A percentile compares a stretch with the other conserved stretches of the same genome.
Evolutionary conservation across 1,140 invertebrate genomes (phyloP).

Genomic region (Batillaria attramentaria): DNA sequence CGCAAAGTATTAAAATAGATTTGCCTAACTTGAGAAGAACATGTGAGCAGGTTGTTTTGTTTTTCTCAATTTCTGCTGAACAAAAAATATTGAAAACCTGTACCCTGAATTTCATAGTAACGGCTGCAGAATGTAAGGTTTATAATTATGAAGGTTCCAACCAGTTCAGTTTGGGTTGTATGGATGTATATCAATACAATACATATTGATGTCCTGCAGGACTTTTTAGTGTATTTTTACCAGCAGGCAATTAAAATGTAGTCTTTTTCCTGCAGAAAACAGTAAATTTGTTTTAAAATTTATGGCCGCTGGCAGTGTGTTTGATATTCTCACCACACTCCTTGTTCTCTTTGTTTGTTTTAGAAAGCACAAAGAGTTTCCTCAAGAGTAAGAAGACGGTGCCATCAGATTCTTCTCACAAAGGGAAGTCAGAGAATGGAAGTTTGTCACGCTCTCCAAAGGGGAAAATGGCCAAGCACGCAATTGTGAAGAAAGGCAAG

Average conservation of each 20-base stretch:
- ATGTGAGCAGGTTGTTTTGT: too few species aligned
- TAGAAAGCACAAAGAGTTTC: constrained; percentile 47
- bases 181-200: too few species aligned
- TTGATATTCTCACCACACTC: neutral
- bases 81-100: too few species aligned
- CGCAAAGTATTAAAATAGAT: too few species aligned
- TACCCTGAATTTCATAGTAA: too few species aligned
- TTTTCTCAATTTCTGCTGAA: too few species aligned
- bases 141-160: too few species aligned
- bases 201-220: too few species aligned
- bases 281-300: neutral
- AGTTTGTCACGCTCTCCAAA: constrained; percentile 26
- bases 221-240: neutral
- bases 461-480: constrained; percentile 16
- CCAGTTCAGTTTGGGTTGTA: too few species aligned
- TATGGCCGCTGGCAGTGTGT: neutral
- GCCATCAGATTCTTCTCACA: constrained; percentile 38
- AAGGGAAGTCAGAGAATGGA: constrained; percentile 33
- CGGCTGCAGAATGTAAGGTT: too few species aligned
- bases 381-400: constrained; percentile 51
- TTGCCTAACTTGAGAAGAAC: too few species aligned
- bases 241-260: neutral
- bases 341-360: neutral
- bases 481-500: constrained; percentile 26
- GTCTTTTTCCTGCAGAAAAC: neutral